A percentile compares a stretch with the other conserved stretches of the same genome.
phyloP scores from a whole-genome alignment of 2,797 vertebrate species.

The Pteropus rufus region DNA sequence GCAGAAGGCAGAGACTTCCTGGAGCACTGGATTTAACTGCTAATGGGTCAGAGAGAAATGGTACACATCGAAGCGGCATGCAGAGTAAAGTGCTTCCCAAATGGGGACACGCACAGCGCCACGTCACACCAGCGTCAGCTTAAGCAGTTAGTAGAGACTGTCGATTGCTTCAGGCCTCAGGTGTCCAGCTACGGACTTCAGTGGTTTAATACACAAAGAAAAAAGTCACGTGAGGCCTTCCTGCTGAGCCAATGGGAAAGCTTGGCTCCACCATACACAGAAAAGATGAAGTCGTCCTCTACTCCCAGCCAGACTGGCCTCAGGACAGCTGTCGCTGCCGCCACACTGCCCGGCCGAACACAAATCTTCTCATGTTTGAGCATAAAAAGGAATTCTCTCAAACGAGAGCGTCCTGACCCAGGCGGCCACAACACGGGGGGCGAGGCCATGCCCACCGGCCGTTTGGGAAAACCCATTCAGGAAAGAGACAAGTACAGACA shows the following conservation, averaged over 20 bases:
- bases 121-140: neutral
- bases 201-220: neutral
- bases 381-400: neutral
- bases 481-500: neutral
- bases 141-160: conserved; percentile 54
- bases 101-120: conserved; percentile 53
- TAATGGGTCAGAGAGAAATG: neutral
- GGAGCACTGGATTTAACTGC: neutral
- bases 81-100: conserved; percentile 44
- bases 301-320: conserved; percentile 42
- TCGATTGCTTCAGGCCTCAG: neutral
- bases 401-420: neutral
- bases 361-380: neutral
- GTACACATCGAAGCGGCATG: conserved; percentile 57
- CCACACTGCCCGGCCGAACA: neutral
- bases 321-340: accelerated
- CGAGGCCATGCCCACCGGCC: neutral
- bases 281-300: conserved; percentile 63
- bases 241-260: neutral
- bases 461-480: neutral
- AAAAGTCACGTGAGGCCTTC: neutral
- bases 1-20: neutral
- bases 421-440: no score
- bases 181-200: accelerated
- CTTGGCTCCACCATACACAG: neutral